Conservation (phyloP, 2,113 vertebrate genomes). For the Myotis lucifugus region DNA sequence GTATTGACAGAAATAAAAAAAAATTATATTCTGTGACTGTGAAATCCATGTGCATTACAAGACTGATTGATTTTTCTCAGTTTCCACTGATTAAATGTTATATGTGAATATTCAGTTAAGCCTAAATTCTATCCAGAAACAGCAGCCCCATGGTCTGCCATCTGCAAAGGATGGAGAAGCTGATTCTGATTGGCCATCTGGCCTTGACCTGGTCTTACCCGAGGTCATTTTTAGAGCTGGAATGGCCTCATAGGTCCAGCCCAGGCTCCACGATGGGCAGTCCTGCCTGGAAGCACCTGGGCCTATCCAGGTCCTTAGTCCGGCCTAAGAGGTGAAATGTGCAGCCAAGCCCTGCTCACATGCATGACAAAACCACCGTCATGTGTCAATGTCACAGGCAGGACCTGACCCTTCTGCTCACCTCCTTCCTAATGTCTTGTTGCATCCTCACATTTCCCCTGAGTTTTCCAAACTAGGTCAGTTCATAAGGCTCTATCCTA, state of each 20-base stretch:
- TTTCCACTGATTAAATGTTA: neutral
- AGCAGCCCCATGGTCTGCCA: neutral
- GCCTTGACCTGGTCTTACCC: neutral
- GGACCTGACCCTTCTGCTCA: neutral
- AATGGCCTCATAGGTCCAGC: neutral
- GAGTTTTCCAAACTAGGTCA: neutral
- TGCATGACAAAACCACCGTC: rapidly evolving
- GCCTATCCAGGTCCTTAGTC: neutral
- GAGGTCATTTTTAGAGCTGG: neutral
- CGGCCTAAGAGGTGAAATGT: neutral
- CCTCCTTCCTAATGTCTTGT: neutral
- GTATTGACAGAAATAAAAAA: slow-evolving; percentile 32
- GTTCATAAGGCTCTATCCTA: neutral
- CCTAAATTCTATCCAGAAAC: neutral
- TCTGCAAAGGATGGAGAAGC: neutral
- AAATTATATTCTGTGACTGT: slow-evolving; percentile 43
- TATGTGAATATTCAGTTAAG: neutral
- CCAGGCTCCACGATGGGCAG: neutral
- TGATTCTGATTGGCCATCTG: neutral
- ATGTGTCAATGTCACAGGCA: neutral
- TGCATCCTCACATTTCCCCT: neutral
- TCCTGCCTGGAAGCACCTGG: neutral
- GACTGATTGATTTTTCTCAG: slow-evolving; percentile 43
- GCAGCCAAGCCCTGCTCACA: rapidly evolving
- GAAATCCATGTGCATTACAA: slow-evolving; percentile 17